Evolutionary conservation across 2,113 vertebrate genomes (phyloP).

Genomic region (Pygoscelis adeliae): DNA sequence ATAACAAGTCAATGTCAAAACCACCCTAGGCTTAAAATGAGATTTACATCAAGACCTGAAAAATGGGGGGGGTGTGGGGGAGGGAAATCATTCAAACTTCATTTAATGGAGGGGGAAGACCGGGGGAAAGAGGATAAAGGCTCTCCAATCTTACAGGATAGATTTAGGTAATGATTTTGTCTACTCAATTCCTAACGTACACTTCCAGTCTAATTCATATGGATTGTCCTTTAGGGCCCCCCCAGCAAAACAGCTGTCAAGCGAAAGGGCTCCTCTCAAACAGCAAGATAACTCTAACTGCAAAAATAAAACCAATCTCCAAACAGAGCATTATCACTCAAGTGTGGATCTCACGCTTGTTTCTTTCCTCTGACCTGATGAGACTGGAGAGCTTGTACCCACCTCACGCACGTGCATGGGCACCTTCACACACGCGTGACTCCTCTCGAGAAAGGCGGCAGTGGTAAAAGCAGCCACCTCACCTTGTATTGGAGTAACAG

Average conservation of each 20-base stretch:
- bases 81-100: background rate
- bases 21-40: slow-evolving; percentile 67
- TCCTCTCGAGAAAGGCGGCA: background rate
- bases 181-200: background rate
- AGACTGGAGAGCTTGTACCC: background rate
- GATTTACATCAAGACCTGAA: slow-evolving; percentile 54
- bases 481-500: background rate
- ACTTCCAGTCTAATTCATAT: slow-evolving; percentile 13
- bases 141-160: background rate
- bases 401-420: background rate
- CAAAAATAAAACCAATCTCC: background rate
- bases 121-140: background rate
- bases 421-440: background rate
- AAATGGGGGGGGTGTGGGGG: background rate
- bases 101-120: background rate
- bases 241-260: background rate
- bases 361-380: background rate
- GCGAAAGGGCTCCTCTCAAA: background rate
- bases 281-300: background rate
- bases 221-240: background rate
- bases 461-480: background rate
- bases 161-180: background rate
- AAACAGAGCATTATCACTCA: background rate
- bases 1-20: slow-evolving; percentile 69
- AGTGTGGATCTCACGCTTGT: background rate